Conservation (phyloP, 1,140 invertebrate genomes). For the Pseudomyrmex dendroicus region DNA sequence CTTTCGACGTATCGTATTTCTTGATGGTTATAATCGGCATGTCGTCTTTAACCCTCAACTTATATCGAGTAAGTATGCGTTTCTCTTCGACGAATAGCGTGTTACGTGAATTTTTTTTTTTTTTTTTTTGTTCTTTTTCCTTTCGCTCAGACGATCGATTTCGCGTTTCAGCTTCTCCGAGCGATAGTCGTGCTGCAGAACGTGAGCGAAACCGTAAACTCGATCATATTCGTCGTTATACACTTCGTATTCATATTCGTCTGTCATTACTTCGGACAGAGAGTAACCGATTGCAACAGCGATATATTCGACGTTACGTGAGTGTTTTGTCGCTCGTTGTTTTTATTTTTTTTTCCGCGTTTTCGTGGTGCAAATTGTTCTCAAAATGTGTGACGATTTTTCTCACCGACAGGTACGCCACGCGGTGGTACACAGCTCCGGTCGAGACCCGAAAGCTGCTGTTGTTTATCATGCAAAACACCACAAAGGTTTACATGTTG, state of each 20-base stretch:
- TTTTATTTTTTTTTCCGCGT: too few relatives aligned
- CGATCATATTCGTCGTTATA: neutral
- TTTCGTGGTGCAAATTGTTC: neutral
- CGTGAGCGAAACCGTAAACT: neutral
- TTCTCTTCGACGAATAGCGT: neutral
- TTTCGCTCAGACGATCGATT: too few relatives aligned
- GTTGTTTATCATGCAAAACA: slow-evolving; percentile 28
- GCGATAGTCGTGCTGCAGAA: neutral
- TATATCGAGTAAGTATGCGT: slow-evolving; percentile 17
- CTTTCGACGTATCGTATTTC: neutral
- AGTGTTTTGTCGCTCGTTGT: neutral
- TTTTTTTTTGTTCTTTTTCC: too few relatives aligned
- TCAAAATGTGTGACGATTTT: slow-evolving; percentile 1
- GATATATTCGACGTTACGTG: slow-evolving; percentile 19
- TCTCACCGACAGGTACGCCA: slow-evolving; percentile 19
- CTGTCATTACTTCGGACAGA: slow-evolving; percentile 15
- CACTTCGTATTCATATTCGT: neutral
- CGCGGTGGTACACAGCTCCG: slow-evolving; percentile 1
- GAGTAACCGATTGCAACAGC: slow-evolving; percentile 20
- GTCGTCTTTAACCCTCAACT: slow-evolving; percentile 10
- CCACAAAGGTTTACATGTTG: neutral
- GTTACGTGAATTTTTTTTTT: too few relatives aligned
- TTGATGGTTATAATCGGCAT: neutral
- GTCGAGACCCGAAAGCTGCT: neutral
- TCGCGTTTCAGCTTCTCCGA: slow-evolving; percentile 17